Percentiles rank a stretch among this genome's conserved stretches.
These are phyloP conservation scores for Portunus trituberculatus DNA, from an alignment of 1,140 invertebrate species.

Conservation along the genomic window DNA sequence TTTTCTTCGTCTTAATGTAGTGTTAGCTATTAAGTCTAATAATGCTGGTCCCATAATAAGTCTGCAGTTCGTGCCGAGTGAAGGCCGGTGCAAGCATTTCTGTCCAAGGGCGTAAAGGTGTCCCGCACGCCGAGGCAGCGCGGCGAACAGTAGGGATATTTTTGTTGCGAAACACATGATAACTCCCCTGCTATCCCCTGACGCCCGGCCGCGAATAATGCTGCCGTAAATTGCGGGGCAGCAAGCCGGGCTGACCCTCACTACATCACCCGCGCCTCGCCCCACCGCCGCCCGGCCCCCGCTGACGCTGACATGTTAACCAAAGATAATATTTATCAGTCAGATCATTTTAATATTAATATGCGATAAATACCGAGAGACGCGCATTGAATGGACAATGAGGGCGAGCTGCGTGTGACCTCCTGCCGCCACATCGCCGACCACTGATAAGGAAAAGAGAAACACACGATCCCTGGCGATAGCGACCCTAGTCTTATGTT, in stretches of 20 bases:
- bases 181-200: neutral
- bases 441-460: constrained; percentile 23
- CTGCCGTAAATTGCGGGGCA: neutral
- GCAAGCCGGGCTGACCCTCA: neutral
- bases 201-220: constrained; percentile 9
- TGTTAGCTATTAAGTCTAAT: neutral
- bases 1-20: neutral
- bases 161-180: neutral
- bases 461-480: neutral
- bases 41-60: neutral
- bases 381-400: constrained; percentile 32
- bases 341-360: constrained; percentile 67
- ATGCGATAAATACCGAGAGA: constrained; percentile 49
- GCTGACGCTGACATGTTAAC: constrained; percentile 62
- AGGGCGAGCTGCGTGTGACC: neutral
- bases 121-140: neutral
- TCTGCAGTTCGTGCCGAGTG: neutral
- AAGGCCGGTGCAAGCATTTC: neutral
- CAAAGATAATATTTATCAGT: constrained; percentile 49
- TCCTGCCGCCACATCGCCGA: neutral
- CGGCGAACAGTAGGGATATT: neutral
- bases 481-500: neutral
- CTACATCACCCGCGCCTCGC: neutral
- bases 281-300: neutral
- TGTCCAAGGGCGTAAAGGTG: neutral